Evolutionary conservation across 2,888 invertebrate species (phyloP).

Genomic region (Agonum fuliginosum): DNA sequence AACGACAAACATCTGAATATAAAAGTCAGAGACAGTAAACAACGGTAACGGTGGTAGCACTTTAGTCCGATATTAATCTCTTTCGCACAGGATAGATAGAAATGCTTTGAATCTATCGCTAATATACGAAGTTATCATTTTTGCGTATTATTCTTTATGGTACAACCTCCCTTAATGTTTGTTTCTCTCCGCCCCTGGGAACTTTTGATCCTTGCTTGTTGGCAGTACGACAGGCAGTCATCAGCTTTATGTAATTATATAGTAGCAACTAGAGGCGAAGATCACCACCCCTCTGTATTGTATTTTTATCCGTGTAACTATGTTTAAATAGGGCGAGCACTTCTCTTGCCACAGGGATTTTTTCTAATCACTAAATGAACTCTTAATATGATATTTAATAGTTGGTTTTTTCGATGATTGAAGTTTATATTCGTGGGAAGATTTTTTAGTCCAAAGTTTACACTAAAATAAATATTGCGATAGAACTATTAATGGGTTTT

Average conservation of each 20-base stretch:
- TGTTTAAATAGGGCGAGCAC: constrained; percentile 42
- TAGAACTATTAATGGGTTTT: background rate
- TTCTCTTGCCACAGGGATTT: constrained; percentile 29
- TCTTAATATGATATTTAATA: constrained; percentile 55
- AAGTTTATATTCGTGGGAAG: constrained; percentile 52
- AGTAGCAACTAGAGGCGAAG: constrained; percentile 4
- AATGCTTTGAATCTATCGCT: no score
- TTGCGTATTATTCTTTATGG: background rate
- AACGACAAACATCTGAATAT: no score
- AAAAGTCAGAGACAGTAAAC: no score
- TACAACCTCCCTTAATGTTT: background rate
- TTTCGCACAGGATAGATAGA: no score
- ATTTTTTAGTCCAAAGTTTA: background rate
- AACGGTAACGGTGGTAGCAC: no score
- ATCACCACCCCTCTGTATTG: constrained; percentile 15
- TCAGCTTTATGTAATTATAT: constrained; percentile 38
- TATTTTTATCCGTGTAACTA: constrained; percentile 34
- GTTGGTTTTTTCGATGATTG: constrained; percentile 14
- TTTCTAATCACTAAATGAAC: constrained; percentile 55
- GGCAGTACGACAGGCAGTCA: constrained; percentile 1
- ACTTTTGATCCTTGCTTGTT: constrained; percentile 9
- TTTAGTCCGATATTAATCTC: no score
- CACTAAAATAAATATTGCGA: background rate
- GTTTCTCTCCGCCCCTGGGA: background rate
- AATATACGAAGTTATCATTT: no score